These are phyloP conservation scores for Holothuria scabra DNA, from an alignment of 53 echinoderm and acorn worm species.

Conservation along the genomic window DNA sequence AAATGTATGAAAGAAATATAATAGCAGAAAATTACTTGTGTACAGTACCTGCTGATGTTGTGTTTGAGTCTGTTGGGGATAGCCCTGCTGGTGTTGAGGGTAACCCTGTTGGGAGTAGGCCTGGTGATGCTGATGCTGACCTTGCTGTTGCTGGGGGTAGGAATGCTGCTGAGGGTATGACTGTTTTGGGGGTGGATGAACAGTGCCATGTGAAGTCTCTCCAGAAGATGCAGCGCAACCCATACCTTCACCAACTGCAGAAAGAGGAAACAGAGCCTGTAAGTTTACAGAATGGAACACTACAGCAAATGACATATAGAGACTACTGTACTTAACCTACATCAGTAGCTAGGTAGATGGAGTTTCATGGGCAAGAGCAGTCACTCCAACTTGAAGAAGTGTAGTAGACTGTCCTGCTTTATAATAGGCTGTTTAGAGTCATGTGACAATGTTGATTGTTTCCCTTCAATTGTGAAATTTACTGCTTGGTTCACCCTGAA, in stretches of 20 bases:
- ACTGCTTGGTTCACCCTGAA: too few species aligned
- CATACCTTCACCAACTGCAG: conserved; percentile 40
- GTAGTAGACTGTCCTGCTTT: too few species aligned
- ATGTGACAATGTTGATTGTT: too few species aligned
- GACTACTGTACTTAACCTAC: too few species aligned
- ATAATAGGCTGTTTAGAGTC: too few species aligned
- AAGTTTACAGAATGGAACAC: not conserved
- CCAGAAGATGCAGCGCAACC: conserved; percentile 66
- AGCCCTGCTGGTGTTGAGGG: conserved; percentile 37
- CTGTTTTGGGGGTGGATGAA: conserved; percentile 38
- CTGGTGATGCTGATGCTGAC: conserved; percentile 38
- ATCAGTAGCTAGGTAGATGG: too few species aligned
- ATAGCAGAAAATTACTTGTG: too few species aligned
- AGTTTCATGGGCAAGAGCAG: too few species aligned
- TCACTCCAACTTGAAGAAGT: too few species aligned
- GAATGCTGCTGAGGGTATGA: conserved; percentile 44
- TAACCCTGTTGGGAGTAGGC: conserved; percentile 45
- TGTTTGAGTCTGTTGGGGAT: not conserved
- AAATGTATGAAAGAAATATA: too few species aligned
- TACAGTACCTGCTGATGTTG: not conserved
- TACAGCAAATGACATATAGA: too few species aligned
- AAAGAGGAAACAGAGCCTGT: not conserved
- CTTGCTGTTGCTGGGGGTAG: conserved; percentile 43
- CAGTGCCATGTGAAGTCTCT: conserved; percentile 2
- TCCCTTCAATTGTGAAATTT: too few species aligned